phyloP scores from a whole-genome alignment of 2,113 vertebrate genomes.

The Periophthalmus modestus region DNA sequence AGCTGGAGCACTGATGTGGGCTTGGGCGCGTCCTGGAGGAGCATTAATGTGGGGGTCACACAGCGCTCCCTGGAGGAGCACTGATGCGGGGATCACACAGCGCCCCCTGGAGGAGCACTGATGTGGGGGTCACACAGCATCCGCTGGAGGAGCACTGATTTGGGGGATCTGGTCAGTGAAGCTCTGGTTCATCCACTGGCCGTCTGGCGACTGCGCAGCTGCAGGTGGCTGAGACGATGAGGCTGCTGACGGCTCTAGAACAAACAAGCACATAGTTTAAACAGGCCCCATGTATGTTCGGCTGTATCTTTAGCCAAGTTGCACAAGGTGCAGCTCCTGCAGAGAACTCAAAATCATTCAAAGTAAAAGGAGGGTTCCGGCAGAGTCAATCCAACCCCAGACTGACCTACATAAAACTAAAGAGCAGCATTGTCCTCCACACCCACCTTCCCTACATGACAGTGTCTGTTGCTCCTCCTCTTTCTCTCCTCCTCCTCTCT shows the following conservation, averaged over 20 bases:
- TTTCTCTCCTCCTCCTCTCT: too few relatives aligned
- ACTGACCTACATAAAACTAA: too few relatives aligned
- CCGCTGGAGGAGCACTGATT: slow-evolving; percentile 49
- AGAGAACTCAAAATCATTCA: neutral
- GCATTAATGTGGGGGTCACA: too few relatives aligned
- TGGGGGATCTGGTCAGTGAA: slow-evolving; percentile 86
- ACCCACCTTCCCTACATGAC: too few relatives aligned
- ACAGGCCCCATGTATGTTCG: neutral
- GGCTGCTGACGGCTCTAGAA: slow-evolving; percentile 41
- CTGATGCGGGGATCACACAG: too few relatives aligned
- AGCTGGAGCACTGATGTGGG: too few relatives aligned
- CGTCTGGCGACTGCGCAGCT: slow-evolving; percentile 77
- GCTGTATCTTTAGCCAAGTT: neutral
- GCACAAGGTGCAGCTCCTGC: neutral
- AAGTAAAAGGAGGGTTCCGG: too few relatives aligned
- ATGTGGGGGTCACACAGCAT: neutral
- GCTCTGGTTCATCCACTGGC: slow-evolving; percentile 86
- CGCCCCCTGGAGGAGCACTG: slow-evolving; percentile 9
- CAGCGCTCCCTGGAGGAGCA: neutral
- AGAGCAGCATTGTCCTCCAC: too few relatives aligned
- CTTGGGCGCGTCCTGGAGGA: too few relatives aligned
- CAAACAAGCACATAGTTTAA: neutral
- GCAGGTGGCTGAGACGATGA: slow-evolving; percentile 40
- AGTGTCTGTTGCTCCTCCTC: too few relatives aligned
- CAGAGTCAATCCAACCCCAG: too few relatives aligned